phyloP scores from a whole-genome alignment of 2,113 vertebrate genomes.

The Cololabis saira region DNA sequence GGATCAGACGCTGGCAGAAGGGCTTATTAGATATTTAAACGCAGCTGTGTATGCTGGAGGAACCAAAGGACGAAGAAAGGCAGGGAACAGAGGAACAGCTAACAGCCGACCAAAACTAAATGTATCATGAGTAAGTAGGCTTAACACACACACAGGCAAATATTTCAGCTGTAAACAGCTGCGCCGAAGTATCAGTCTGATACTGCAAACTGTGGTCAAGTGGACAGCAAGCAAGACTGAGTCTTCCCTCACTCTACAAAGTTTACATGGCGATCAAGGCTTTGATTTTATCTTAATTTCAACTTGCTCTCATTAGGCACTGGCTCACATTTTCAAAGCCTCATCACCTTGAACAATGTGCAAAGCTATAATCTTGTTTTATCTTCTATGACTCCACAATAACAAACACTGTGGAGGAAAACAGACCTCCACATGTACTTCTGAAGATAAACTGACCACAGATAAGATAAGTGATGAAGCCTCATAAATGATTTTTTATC shows the following conservation, averaged over 20 bases:
- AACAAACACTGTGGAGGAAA: constrained; percentile 7
- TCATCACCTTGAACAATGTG: constrained; percentile 24
- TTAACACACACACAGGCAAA: neutral
- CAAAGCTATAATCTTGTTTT: neutral
- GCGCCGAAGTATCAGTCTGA: constrained; percentile 1
- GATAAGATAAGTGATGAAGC: constrained; percentile 38
- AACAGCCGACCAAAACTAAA: constrained; percentile 12
- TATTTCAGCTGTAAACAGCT: constrained; percentile 10
- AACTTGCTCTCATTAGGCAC: neutral
- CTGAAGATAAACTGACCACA: constrained; percentile 21
- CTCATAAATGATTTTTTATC: constrained; percentile 42
- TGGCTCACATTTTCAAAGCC: constrained; percentile 12
- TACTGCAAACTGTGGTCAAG: neutral
- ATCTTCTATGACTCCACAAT: neutral
- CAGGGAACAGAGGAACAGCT: constrained; percentile 11
- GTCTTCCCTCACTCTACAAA: too few species aligned
- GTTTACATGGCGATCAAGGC: too few species aligned
- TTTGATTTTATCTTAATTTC: too few species aligned
- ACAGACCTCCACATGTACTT: neutral
- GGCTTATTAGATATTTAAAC: constrained; percentile 68
- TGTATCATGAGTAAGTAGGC: constrained; percentile 15
- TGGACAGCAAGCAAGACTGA: neutral
- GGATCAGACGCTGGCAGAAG: constrained; percentile 63
- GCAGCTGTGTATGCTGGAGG: constrained; percentile 22
- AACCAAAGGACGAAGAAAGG: constrained; percentile 22